These are phyloP conservation scores for Ceratina australensis DNA, from an alignment of 1,140 invertebrate genomes.

Conservation along the genomic window DNA sequence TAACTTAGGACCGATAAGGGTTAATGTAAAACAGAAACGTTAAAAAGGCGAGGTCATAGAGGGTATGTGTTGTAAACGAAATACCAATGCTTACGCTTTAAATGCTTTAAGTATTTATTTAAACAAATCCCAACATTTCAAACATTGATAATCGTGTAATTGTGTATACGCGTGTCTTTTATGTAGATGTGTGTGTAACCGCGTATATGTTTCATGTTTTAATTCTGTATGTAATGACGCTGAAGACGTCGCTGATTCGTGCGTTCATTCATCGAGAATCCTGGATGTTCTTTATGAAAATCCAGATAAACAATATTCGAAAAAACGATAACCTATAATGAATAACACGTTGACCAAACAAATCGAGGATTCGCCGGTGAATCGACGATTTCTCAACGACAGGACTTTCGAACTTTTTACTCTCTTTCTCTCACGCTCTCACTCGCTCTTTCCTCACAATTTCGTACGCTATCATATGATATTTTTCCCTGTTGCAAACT, in stretches of 20 bases:
- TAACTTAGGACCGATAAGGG: no score
- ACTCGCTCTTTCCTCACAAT: background rate
- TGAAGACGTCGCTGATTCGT: conserved; percentile 3
- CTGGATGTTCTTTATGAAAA: background rate
- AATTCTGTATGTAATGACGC: conserved; percentile 3
- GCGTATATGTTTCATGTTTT: background rate
- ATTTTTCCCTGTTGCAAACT: background rate
- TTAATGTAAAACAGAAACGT: background rate
- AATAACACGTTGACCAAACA: background rate
- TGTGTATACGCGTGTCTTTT: conserved; percentile 17
- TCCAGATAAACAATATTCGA: background rate
- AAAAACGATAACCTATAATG: background rate
- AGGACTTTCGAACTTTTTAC: conserved; percentile 20
- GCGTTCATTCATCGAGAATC: conserved; percentile 36
- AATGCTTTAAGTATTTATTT: conserved; percentile 77
- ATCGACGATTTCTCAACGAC: conserved; percentile 29
- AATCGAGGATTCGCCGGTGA: conserved; percentile 12
- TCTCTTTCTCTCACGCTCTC: background rate
- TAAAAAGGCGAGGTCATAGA: background rate
- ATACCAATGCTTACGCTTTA: conserved; percentile 52
- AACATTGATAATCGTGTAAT: conserved; percentile 73
- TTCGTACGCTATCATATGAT: background rate
- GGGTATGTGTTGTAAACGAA: conserved; percentile 8
- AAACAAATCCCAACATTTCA: conserved; percentile 78
- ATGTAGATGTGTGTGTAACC: conserved; percentile 18